Evolutionary conservation across 2,797 vertebrate species (phyloP).

Genomic region (Petrocephalus schoutedeni): DNA sequence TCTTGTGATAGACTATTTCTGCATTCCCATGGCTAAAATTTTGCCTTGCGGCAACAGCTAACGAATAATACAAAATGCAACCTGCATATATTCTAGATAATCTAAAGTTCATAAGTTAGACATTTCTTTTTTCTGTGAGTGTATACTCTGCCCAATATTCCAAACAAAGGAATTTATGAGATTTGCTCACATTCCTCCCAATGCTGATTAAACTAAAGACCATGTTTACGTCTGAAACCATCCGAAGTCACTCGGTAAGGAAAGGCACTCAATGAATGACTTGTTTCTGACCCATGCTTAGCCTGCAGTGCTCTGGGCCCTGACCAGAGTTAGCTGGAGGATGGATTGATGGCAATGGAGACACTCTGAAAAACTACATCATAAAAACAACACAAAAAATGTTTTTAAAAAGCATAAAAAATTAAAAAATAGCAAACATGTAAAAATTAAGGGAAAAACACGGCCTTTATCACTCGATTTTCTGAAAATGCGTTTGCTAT

Average conservation of each 20-base stretch:
- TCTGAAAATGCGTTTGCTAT: too few species aligned
- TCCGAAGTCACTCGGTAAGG: background rate
- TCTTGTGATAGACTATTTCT: background rate
- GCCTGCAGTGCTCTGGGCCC: background rate
- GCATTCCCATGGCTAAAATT: background rate
- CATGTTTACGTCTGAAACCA: background rate
- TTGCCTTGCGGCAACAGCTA: background rate
- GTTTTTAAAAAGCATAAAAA: background rate
- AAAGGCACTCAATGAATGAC: background rate
- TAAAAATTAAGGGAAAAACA: background rate
- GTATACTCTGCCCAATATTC: background rate
- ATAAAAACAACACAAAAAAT: background rate
- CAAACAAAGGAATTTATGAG: background rate
- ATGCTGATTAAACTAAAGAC: background rate
- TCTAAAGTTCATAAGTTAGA: background rate
- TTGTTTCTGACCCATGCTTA: background rate
- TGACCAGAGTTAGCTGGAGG: background rate
- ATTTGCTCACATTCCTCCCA: background rate
- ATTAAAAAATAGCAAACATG: background rate
- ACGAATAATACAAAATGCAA: background rate
- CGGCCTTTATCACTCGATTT: background rate
- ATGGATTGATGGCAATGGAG: background rate
- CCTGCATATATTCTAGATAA: background rate
- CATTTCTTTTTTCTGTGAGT: background rate
- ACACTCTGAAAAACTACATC: background rate